Base-by-base conservation (phyloP, 1,140 invertebrate species). In the Papilio polyxenes region DNA sequence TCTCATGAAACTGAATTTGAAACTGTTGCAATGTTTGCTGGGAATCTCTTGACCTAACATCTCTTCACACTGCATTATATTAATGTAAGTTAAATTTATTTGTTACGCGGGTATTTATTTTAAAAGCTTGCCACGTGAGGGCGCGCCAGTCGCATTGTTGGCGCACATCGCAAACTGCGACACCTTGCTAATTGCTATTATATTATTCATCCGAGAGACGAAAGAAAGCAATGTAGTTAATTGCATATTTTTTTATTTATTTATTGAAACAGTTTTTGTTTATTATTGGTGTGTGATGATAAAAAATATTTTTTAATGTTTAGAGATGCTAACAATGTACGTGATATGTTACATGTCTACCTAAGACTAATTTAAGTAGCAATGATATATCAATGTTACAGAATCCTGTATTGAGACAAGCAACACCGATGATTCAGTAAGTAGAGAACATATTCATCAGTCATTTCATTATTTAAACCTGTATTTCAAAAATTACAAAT, bases 211-310 rank as follows among this genome's bases (percentile, higher is more conserved):
- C 20, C 48, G 49, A 31, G 13, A 53, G 44, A 44, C 49, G 75
- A 49, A 77, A 77, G 75, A 77, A 77, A 77, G 75, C 48, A 49
- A 77, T 77, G 75, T 77, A 23, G 75, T 77, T 77, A 77, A 77
- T 77, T 77, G 75, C 75, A 13, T 77, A 8, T 77, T 77, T 77
- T 77, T 75, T 75, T 75, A 75, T 75, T 75, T 48, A 75, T 75
- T 75, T 49, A 51, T 77, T 77, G 23, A 56, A 77, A 51, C 48
- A 17, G 51, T 20, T 53, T 77, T 77, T 53, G 75, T 77, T 77
- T 77, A 75, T 40, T 49, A 7, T 75, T 75, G 9, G 37, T 75
- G 9, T 48, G 44, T 9, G 9, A 48, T 49, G 13, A 17, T 53
- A 4, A 20, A 8, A 10, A n/a, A 20, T 59, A n/a, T 59, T 20